Percentiles rank a stretch among this genome's conserved stretches.
These are phyloP conservation scores for Periophthalmodon schlosseri DNA, from an alignment of 2,113 vertebrate genomes.

Conservation along the genomic window DNA sequence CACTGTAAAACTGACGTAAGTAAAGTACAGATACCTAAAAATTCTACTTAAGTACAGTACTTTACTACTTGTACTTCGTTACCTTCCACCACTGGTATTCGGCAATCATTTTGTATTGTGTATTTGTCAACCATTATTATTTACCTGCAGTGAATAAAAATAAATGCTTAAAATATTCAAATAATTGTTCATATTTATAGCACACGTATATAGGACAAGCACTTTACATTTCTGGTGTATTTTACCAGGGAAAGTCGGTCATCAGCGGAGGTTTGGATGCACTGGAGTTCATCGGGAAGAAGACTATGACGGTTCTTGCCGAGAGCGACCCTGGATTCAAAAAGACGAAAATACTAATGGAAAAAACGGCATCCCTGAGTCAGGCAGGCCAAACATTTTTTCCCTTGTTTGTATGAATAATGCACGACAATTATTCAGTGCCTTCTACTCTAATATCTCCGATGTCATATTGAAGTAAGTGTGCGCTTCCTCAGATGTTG, in stretches of 20 bases:
- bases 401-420: neutral
- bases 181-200: neutral
- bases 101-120: too few species aligned
- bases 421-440: conserved; percentile 7
- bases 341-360: conserved; percentile 95
- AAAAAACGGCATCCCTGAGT: conserved; percentile 91
- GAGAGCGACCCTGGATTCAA: conserved; percentile 97
- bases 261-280: conserved; percentile 95
- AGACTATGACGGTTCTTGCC: conserved; percentile 96
- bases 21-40: too few species aligned
- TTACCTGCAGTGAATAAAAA: neutral
- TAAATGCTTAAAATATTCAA: neutral
- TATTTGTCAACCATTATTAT: neutral
- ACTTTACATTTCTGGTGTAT: neutral
- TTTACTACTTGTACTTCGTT: too few species aligned
- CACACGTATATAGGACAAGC: neutral
- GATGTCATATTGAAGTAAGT: neutral
- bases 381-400: conserved; percentile 78
- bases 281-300: conserved; percentile 98
- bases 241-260: conserved; percentile 88
- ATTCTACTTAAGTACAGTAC: too few species aligned
- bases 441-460: neutral
- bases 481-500: conserved; percentile 83
- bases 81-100: too few species aligned
- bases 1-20: too few species aligned